Evolutionary conservation across 2,888 invertebrate genomes (phyloP).

Genomic region (Heliconius sara): DNA sequence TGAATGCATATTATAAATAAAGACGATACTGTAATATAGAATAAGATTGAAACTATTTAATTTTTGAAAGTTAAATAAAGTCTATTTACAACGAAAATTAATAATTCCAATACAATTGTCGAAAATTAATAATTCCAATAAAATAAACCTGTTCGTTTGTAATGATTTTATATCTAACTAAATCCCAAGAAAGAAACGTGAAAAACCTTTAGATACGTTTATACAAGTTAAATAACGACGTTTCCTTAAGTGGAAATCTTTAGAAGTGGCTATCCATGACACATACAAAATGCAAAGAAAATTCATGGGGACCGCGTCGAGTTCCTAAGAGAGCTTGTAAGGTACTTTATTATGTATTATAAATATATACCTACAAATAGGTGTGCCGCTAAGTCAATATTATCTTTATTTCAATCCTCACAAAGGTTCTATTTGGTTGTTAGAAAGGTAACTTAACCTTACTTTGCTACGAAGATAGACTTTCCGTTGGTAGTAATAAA

Average conservation of each 20-base stretch:
- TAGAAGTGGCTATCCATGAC: slow-evolving; percentile 46
- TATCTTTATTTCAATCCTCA: slow-evolving; percentile 19
- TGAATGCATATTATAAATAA: background rate
- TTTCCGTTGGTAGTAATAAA: slow-evolving; percentile 26
- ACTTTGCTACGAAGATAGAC: slow-evolving; percentile 22
- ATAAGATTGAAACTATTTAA: background rate
- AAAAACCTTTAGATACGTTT: background rate
- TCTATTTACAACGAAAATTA: background rate
- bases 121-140: background rate
- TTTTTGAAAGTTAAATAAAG: too few relatives aligned
- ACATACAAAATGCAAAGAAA: slow-evolving; percentile 47
- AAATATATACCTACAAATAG: slow-evolving; percentile 20
- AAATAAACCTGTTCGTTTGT: background rate
- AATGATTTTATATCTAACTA: background rate
- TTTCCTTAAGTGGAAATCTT: slow-evolving; percentile 40
- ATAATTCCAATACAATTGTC: background rate
- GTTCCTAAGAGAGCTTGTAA: slow-evolving; percentile 40
- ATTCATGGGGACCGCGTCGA: slow-evolving; percentile 45
- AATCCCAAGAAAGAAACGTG: background rate
- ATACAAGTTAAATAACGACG: slow-evolving; percentile 23
- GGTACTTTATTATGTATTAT: slow-evolving; percentile 31
- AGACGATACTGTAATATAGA: background rate
- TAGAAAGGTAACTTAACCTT: background rate
- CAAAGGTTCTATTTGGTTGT: slow-evolving; percentile 17
- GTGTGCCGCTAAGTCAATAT: slow-evolving; percentile 1